Conservation (phyloP, 2,888 invertebrate genomes). For the Drosophila imparisetae region DNA sequence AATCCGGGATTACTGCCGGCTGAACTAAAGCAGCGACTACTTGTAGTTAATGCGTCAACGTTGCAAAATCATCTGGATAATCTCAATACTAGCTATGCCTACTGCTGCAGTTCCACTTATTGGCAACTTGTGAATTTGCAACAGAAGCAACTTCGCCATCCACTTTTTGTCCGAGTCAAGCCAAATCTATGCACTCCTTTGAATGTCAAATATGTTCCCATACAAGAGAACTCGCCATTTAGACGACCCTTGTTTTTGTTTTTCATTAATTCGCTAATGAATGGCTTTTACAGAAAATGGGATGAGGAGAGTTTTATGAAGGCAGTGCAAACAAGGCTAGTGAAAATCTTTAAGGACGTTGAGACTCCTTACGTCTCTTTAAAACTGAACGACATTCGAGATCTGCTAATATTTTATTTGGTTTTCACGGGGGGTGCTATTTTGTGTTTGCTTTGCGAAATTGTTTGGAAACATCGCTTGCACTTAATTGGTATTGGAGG, state of each 20-base stretch:
- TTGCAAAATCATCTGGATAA: slow-evolving; percentile 32
- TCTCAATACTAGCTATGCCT: slow-evolving; percentile 58
- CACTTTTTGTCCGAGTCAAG: slow-evolving; percentile 18
- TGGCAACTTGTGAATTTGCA: slow-evolving; percentile 24
- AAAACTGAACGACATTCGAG: neutral
- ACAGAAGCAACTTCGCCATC: slow-evolving; percentile 29
- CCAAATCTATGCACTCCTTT: slow-evolving; percentile 41
- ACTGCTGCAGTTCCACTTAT: slow-evolving; percentile 28
- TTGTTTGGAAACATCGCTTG: slow-evolving; percentile 28
- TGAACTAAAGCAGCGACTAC: slow-evolving; percentile 32
- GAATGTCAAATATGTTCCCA: slow-evolving; percentile 29
- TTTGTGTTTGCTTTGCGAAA: slow-evolving; percentile 33
- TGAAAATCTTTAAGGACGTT: slow-evolving; percentile 9
- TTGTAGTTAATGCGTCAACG: slow-evolving; percentile 51
- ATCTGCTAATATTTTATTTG: neutral
- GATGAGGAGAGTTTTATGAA: neutral
- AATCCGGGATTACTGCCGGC: slow-evolving; percentile 25
- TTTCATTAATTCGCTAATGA: neutral
- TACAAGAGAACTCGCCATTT: slow-evolving; percentile 57
- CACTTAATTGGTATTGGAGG: neutral
- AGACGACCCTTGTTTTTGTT: slow-evolving; percentile 11
- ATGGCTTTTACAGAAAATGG: slow-evolving; percentile 17
- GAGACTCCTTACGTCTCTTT: neutral
- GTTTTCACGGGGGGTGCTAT: neutral
- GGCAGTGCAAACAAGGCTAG: slow-evolving; percentile 1